phyloP scores from a whole-genome alignment of 2,113 vertebrate genomes.

The Alouatta palliata region DNA sequence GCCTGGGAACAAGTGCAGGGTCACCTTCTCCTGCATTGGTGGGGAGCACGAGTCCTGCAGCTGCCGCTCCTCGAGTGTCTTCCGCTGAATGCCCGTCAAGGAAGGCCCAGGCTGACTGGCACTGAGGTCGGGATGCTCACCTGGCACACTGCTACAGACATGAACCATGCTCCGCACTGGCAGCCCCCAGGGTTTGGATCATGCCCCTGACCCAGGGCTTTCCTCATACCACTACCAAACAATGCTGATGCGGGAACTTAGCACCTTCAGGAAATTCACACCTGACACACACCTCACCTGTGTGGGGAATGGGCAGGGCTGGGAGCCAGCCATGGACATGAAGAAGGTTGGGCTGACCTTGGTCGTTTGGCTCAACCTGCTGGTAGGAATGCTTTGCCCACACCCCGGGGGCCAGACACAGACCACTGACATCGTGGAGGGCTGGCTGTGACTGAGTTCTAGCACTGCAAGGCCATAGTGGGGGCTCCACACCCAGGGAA shows the following conservation, averaged over 20 bases:
- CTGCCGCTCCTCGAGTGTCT: constrained; percentile 90
- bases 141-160: not conserved
- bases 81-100: constrained; percentile 90
- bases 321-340: not conserved
- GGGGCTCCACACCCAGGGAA: not conserved
- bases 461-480: not conserved
- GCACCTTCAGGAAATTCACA: not conserved
- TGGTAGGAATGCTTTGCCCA: not conserved
- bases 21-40: constrained; percentile 84
- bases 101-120: constrained; percentile 43
- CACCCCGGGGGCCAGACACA: not conserved
- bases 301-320: not conserved
- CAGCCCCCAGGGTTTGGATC: not conserved
- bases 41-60: constrained; percentile 77
- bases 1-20: constrained; percentile 93
- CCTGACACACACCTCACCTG: no score
- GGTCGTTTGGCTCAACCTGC: not conserved
- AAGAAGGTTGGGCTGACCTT: not conserved
- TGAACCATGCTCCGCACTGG: not conserved
- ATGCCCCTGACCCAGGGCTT: not conserved
- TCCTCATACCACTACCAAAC: not conserved
- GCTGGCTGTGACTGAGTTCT: not conserved
- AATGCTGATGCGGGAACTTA: not conserved
- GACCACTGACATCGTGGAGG: not conserved
- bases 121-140: no score